Base-by-base conservation (phyloP, 2,888 invertebrate genomes). In the Onthophagus sagittarius region DNA sequence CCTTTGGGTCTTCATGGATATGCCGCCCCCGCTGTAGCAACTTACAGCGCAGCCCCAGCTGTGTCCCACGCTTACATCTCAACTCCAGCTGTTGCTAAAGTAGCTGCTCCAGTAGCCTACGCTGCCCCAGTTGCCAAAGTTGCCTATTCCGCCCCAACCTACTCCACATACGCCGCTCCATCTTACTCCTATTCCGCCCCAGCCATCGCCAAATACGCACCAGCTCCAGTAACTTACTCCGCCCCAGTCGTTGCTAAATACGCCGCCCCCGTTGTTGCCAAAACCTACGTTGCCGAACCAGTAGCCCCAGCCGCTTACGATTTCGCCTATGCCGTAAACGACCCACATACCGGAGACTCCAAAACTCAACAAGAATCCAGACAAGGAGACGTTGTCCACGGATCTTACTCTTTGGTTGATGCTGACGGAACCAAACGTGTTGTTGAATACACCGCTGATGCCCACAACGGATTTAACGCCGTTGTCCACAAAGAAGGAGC, bases 401-500 rank as follows among this genome's bases (percentile, higher is more conserved):
- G 88, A 4, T 82, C 84, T 77, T 88, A 88, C 78, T 86, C 87
- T 72, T 80, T 88, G 2, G 82, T 88, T 76, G 88, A 88, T 76
- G 80, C 88, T 23, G 88, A 88, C 82, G 88, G 88, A 53, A 84
- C 85, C 77, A 85, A 84, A 72, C 85, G 88, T 75, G 83, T 85
- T 62, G 88, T 88, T n/a, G 85, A 87, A 15, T 88, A 88, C 81
- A 85, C 85, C 72, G 86, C 88, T 31, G 88, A 88, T 79, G 83
- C 85, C n/a, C 86, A 86, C 78, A 86, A 82, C 75, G 88, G 88
- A 73, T 88, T 88, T 83, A 87, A 88, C 79, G 88, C 88, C 2
- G 80, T 87, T 62, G 88, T 88, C 0, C 85, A 84, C 74, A 87
- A 86, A 62, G 87, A 87, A 78, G 86, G 87, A n/a, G 85, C 85